Base-by-base conservation (phyloP, 2,888 invertebrate genomes). In the Spodoptera exigua region DNA sequence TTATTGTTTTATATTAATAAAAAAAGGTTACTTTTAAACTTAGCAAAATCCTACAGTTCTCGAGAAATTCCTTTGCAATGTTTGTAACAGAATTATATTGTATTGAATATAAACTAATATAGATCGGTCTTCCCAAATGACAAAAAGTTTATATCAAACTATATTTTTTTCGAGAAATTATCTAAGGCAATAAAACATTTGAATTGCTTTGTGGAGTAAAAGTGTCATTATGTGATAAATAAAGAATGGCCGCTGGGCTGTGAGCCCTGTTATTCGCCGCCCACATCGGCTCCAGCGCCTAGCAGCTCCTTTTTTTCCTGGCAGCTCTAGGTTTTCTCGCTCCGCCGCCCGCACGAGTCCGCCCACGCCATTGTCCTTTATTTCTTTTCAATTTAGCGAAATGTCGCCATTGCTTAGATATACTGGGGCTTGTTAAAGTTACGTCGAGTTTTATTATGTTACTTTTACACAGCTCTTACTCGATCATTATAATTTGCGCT, bases 361-460 rank as follows among this genome's bases (percentile, higher is more conserved):
- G 78, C 85, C 85, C 76, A 85, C 85, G 47, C 63, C 17, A 18
- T 45, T 39, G 40, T 60, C 61, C 55, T 72, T 78, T 78, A 73
- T 73, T 76, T 70, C 62, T 73, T 75, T 73, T 55, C 57, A 47
- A 66, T 66, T 57, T 60, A 56, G 57, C 46, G 36, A 59, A 66
- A 74, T 57, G 70, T 59, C 61, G 77, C 63, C 55, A 69, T 61
- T 69, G 57, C 56, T 74, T 63, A 60, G 48, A 62, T 67, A 53
- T 67, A 75, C 55, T 46, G 60, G 60, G 21, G 45, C 55, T 72
- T 52, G 59, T 65, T 71, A 59, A 49, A 49, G 41, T 46, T 46
- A 17, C 12, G 4, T 43, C 5, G 21, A 48, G 57, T 59, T 55
- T 60, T 72, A 60, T 55, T 51, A 34, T 39, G 16, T 53, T 57